Conservation (phyloP, 2,888 invertebrate genomes). For the Drosophila pegasa region DNA sequence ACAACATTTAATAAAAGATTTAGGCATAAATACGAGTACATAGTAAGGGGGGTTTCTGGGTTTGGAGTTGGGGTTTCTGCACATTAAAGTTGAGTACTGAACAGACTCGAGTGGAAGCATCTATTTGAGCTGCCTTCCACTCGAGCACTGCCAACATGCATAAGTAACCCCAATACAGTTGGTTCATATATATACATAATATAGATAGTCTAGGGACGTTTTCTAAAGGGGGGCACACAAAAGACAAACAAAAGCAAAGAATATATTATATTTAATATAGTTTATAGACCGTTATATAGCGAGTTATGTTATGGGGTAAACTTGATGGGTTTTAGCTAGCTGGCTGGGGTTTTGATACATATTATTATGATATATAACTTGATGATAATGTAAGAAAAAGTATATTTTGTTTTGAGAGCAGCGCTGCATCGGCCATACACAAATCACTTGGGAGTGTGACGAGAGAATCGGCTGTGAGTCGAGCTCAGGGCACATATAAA, state of each 20-base stretch:
- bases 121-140: slow-evolving; percentile 14
- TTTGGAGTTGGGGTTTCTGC: slow-evolving; percentile 15
- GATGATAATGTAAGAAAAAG: slow-evolving; percentile 5
- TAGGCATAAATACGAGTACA: slow-evolving; percentile 28
- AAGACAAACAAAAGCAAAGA: slow-evolving; percentile 1
- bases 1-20: slow-evolving; percentile 52
- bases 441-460: background rate
- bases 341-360: background rate
- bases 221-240: slow-evolving; percentile 18
- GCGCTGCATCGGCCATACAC: slow-evolving; percentile 78
- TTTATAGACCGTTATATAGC: slow-evolving; percentile 20
- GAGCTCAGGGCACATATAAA: background rate
- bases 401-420: slow-evolving; percentile 43
- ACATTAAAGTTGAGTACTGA: slow-evolving; percentile 19
- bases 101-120: slow-evolving; percentile 29
- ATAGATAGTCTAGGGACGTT: slow-evolving; percentile 22
- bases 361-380: background rate
- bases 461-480: background rate
- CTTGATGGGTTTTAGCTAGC: slow-evolving; percentile 4
- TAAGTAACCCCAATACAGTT: slow-evolving; percentile 34
- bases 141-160: slow-evolving; percentile 39
- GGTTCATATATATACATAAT: slow-evolving; percentile 21
- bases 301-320: slow-evolving; percentile 5
- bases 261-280: slow-evolving; percentile 8
- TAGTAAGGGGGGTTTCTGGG: slow-evolving; percentile 8